A percentile compares a stretch with the other conserved stretches of the same genome.
Evolutionary conservation across 2,888 invertebrate genomes (phyloP).

Genomic region (Drosophila infuscata): DNA sequence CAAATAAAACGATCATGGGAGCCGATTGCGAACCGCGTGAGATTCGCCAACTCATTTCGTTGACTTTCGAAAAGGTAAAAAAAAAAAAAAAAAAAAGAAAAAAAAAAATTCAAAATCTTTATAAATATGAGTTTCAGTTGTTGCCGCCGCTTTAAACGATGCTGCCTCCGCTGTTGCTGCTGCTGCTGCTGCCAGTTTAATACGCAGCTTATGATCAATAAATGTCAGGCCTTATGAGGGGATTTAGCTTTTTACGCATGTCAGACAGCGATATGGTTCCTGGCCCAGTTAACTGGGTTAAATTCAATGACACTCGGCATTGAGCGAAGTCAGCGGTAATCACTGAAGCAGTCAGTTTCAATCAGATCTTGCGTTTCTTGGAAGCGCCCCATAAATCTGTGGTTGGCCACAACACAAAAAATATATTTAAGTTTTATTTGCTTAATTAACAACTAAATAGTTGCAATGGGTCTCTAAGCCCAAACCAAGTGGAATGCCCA

Average conservation of each 20-base stretch:
- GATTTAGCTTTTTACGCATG: conserved; percentile 49
- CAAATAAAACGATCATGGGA: conserved; percentile 67
- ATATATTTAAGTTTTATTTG: conserved; percentile 66
- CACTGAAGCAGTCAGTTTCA: conserved; percentile 18
- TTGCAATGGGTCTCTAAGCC: conserved; percentile 40
- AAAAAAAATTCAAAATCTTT: conserved; percentile 32
- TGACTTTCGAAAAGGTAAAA: conserved; percentile 46
- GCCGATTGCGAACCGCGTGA: conserved; percentile 44
- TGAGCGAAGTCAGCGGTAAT: conserved; percentile 4
- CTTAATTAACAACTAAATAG: conserved; percentile 80
- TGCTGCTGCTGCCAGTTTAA: conserved; percentile 66
- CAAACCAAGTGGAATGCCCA: conserved; percentile 42
- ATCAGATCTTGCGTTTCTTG: conserved; percentile 51
- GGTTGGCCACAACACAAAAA: conserved; percentile 44
- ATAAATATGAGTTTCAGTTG: conserved; percentile 50
- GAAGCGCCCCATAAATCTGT: conserved; percentile 56
- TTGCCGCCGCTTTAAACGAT: conserved; percentile 28
- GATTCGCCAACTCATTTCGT: conserved; percentile 71
- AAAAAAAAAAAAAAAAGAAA: conserved; percentile 1
- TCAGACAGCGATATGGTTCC: conserved; percentile 15
- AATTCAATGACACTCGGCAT: conserved; percentile 36
- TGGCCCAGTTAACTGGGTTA: conserved; percentile 65
- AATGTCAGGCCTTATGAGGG: conserved; percentile 74
- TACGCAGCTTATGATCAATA: conserved; percentile 79
- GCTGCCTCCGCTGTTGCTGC: conserved; percentile 31